These are phyloP conservation scores for Eueremaeus valkanovi DNA, from an alignment of 2,888 invertebrate species.

Conservation along the genomic window DNA sequence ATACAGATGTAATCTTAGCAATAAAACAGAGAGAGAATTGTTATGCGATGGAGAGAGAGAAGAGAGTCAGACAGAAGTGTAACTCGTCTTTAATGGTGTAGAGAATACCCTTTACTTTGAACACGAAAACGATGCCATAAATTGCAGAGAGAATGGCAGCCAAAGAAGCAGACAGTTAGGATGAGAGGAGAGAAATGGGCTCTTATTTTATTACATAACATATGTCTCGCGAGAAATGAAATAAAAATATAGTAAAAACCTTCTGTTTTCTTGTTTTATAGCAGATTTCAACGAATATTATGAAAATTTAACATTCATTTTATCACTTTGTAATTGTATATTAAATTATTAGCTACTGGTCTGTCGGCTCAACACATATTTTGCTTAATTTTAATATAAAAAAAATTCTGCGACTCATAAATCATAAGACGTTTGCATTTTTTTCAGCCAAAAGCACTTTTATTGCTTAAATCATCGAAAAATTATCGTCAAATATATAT, in stretches of 20 bases:
- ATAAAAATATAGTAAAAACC: not conserved
- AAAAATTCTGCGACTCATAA: too few relatives aligned
- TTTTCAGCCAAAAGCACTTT: too few relatives aligned
- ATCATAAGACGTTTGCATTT: too few relatives aligned
- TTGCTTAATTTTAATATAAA: too few relatives aligned
- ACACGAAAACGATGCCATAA: not conserved
- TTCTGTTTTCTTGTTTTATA: too few relatives aligned
- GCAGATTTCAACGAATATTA: too few relatives aligned
- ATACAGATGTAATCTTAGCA: conserved; percentile 4
- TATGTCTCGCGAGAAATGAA: not conserved
- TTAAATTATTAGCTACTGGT: too few relatives aligned
- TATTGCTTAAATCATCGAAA: too few relatives aligned
- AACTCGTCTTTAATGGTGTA: conserved; percentile 19
- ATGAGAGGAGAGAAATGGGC: not conserved
- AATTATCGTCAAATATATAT: too few relatives aligned
- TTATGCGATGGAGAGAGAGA: not conserved
- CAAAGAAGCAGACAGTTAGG: not conserved
- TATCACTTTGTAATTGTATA: too few relatives aligned
- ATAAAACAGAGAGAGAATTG: conserved; percentile 13
- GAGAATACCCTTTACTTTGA: not conserved
- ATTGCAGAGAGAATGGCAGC: not conserved
- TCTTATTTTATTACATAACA: not conserved
- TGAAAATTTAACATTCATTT: too few relatives aligned
- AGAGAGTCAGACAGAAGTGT: not conserved
- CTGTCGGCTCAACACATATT: too few relatives aligned